Evolutionary conservation across 1,140 invertebrate species (phyloP).

Genomic region (Medauroidea extradentata): DNA sequence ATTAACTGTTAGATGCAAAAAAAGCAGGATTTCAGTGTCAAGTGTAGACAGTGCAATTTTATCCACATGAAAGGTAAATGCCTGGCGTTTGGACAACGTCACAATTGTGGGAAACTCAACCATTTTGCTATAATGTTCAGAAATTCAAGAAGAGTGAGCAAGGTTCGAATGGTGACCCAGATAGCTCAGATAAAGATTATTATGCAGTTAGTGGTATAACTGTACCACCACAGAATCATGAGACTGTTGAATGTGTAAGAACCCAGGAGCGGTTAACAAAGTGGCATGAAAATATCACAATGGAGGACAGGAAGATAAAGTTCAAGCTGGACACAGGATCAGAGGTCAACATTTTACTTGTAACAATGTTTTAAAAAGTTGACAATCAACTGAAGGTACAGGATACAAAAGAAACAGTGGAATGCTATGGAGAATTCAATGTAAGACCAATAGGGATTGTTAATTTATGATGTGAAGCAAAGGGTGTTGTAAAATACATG

Average conservation of each 20-base stretch:
- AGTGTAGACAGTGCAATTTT: constrained; percentile 16
- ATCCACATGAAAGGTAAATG: constrained; percentile 15
- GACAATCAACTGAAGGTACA: constrained; percentile 13
- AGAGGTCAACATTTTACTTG: constrained; percentile 17
- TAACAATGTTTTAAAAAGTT: constrained; percentile 20
- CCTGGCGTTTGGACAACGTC: constrained; percentile 23
- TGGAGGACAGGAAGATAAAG: background rate
- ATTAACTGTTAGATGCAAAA: background rate
- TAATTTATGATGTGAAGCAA: background rate
- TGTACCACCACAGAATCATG: background rate
- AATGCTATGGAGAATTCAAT: constrained; percentile 20
- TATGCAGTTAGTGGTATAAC: background rate
- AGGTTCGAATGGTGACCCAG: background rate
- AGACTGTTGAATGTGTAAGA: background rate
- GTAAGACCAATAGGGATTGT: constrained; percentile 16
- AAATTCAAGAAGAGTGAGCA: background rate
- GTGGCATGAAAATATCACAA: constrained; percentile 12
- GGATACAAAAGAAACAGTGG: constrained; percentile 18
- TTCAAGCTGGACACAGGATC: background rate
- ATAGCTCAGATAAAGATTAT: background rate
- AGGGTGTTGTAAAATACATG: background rate
- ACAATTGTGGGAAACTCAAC: constrained; percentile 16
- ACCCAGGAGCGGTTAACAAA: background rate
- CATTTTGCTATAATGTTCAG: constrained; percentile 9
- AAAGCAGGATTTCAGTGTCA: constrained; percentile 9